Percentiles rank a stretch among this genome's conserved stretches.
These are phyloP conservation scores for Microctonus aethiopoides DNA, from an alignment of 2,888 invertebrate genomes.

Conservation along the genomic window DNA sequence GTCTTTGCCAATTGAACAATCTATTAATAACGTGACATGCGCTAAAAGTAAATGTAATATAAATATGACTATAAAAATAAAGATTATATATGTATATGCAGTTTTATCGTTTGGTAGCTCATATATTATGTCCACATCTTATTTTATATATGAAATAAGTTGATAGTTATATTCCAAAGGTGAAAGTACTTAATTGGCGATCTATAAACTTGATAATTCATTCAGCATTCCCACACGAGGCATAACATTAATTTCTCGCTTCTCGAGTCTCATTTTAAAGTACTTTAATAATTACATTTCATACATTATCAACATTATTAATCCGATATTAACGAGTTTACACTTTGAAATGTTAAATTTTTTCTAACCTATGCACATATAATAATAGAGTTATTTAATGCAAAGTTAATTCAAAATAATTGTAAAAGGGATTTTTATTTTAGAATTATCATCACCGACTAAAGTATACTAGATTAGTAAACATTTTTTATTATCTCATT, in stretches of 20 bases:
- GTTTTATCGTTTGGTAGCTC: not conserved
- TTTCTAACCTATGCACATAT: not conserved
- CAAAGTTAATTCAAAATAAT: not conserved
- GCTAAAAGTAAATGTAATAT: not conserved
- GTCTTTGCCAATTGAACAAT: not conserved
- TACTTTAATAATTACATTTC: not conserved
- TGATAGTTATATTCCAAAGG: constrained; percentile 16
- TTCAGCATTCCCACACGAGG: constrained; percentile 22
- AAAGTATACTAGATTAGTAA: not conserved
- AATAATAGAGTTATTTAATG: not conserved
- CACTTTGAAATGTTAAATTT: not conserved
- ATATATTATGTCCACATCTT: constrained; percentile 6
- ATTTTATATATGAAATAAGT: constrained; percentile 10
- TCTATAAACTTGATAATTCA: constrained; percentile 26
- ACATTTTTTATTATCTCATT: not conserved
- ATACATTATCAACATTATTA: not conserved
- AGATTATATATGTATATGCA: not conserved
- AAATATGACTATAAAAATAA: not conserved
- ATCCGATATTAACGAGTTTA: not conserved
- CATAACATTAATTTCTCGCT: constrained; percentile 19
- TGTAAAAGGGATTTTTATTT: not conserved
- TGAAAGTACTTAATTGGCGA: constrained; percentile 24
- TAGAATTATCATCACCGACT: not conserved
- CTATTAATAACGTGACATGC: not conserved
- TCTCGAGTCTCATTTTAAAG: not conserved